These are phyloP conservation scores for Sebastolobus alascanus DNA, from an alignment of 2,797 vertebrate species.

Conservation along the genomic window DNA sequence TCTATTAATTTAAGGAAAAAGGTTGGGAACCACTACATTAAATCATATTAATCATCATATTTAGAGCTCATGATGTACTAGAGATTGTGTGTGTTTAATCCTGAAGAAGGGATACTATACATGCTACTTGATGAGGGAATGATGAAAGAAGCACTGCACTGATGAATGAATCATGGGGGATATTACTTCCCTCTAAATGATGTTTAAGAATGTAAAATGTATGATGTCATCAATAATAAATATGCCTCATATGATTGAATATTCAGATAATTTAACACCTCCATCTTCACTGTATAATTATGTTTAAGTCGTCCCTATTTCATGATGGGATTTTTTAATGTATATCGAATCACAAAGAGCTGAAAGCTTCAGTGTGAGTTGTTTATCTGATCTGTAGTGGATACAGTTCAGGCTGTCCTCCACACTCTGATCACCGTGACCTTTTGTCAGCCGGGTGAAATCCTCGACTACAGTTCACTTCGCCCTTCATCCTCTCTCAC, in stretches of 20 bases:
- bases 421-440: slow-evolving; percentile 8
- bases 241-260: slow-evolving; percentile 12
- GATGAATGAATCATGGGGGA: slow-evolving; percentile 16
- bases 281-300: background rate
- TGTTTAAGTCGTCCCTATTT: background rate
- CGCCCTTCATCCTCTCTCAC: slow-evolving; percentile 35
- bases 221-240: slow-evolving; percentile 60
- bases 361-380: background rate
- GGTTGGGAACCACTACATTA: background rate
- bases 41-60: background rate
- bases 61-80: background rate
- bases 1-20: background rate
- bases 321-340: background rate
- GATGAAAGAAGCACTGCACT: slow-evolving; percentile 4
- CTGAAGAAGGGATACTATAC: background rate
- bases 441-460: slow-evolving; percentile 36
- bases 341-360: background rate
- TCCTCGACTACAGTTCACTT: slow-evolving; percentile 9
- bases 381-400: background rate
- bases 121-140: background rate
- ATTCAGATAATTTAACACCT: background rate
- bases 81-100: background rate
- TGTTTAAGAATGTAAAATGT: slow-evolving; percentile 44
- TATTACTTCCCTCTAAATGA: background rate
- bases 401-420: slow-evolving; percentile 18